These are phyloP conservation scores for Epistrophella euchroma DNA, from an alignment of 2,888 invertebrate genomes.

Conservation along the genomic window DNA sequence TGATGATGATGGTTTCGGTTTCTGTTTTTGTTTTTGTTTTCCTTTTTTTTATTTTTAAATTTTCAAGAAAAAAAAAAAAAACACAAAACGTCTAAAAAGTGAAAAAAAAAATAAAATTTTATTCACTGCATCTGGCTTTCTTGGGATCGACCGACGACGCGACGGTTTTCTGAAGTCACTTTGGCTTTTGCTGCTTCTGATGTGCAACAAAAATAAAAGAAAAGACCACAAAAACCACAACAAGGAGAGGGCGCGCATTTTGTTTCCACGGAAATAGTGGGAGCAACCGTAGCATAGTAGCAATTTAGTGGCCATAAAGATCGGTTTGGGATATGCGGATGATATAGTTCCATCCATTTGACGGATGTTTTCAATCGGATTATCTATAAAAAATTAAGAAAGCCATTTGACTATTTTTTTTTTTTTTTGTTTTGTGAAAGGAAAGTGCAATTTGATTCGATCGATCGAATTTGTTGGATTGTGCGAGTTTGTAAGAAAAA, in stretches of 20 bases:
- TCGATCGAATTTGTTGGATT: constrained; percentile 2
- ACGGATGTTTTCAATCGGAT: constrained; percentile 50
- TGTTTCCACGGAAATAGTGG: constrained; percentile 64
- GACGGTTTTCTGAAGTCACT: constrained; percentile 30
- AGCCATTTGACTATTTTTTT: constrained; percentile 13
- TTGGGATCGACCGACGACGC: no score
- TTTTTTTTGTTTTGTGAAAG: no score
- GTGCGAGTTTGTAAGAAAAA: constrained; percentile 14
- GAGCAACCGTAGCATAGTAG: constrained; percentile 57
- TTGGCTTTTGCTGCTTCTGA: constrained; percentile 46
- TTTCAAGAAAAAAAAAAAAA: constrained; percentile 46
- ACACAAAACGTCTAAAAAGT: constrained; percentile 34
- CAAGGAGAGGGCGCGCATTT: constrained; percentile 61
- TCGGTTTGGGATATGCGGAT: constrained; percentile 61
- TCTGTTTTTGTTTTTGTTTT: constrained; percentile 26
- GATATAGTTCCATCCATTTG: constrained; percentile 44
- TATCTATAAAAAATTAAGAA: constrained; percentile 34
- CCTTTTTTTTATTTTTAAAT: constrained; percentile 56
- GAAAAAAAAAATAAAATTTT: constrained; percentile 41
- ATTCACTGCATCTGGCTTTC: constrained; percentile 67
- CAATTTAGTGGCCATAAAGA: constrained; percentile 75
- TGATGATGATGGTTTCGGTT: constrained; percentile 31
- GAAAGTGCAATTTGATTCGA: constrained; percentile 30
- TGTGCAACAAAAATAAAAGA: constrained; percentile 43
- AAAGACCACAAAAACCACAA: constrained; percentile 11